A percentile compares a stretch with the other conserved stretches of the same genome.
phyloP scores from a whole-genome alignment of 2,888 invertebrate genomes.

The Neoitamus cyanurus region DNA sequence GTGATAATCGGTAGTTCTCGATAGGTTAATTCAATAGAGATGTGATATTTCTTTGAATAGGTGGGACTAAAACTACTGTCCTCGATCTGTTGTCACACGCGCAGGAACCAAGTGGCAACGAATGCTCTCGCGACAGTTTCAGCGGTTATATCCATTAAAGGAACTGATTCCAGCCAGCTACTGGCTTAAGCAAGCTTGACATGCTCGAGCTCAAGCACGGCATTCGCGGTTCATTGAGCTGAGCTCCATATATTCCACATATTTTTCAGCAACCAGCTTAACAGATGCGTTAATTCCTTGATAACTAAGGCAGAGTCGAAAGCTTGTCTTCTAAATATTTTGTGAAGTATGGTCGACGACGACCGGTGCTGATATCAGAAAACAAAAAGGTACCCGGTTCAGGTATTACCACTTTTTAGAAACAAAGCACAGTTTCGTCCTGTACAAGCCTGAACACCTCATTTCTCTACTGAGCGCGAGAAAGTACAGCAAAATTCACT shows the following conservation, averaged over 20 bases:
- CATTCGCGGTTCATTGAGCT: not conserved
- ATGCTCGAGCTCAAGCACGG: not conserved
- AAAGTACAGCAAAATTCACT: not conserved
- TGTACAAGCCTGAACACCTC: not conserved
- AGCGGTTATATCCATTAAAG: too few species aligned
- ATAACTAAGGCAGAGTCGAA: too few species aligned
- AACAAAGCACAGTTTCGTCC: not conserved
- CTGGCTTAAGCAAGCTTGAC: not conserved
- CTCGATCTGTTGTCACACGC: not conserved
- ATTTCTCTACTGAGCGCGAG: not conserved
- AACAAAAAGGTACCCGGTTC: not conserved
- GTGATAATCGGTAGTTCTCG: not conserved
- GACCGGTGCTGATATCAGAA: not conserved
- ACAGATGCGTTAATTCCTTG: too few species aligned
- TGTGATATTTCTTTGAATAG: not conserved
- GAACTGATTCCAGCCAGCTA: too few species aligned
- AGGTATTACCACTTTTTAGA: not conserved
- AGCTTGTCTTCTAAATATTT: too few species aligned
- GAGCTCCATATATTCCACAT: not conserved
- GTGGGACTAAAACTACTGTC: not conserved
- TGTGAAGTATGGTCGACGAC: too few species aligned
- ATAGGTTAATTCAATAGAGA: not conserved
- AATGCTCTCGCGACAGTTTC: too few species aligned
- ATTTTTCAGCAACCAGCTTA: too few species aligned
- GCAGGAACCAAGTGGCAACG: too few species aligned